Conservation (phyloP, 2,888 invertebrate species). For the Drosophila emarginata region DNA sequence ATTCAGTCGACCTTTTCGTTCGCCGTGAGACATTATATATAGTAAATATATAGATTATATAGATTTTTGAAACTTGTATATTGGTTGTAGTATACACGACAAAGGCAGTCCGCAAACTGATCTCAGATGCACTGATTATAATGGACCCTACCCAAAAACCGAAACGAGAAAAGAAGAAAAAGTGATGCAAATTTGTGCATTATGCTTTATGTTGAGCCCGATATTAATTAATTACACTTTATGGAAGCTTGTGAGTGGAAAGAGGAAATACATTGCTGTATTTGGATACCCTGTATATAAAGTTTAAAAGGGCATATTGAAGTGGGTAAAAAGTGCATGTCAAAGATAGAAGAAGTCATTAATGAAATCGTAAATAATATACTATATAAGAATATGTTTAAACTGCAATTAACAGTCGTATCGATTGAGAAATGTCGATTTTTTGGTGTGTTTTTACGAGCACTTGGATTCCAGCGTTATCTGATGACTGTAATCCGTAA, state of each 20-base stretch:
- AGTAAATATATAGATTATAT: constrained; percentile 19
- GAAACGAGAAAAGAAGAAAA: constrained; percentile 16
- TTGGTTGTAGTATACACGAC: constrained; percentile 43
- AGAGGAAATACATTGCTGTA: constrained; percentile 74
- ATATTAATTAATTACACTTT: constrained; percentile 80
- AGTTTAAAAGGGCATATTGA: not conserved
- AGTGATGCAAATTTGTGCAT: constrained; percentile 56
- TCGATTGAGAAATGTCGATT: too few relatives aligned
- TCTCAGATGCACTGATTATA: constrained; percentile 19
- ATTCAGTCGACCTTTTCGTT: constrained; percentile 79
- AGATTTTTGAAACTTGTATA: constrained; percentile 23
- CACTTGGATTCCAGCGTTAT: too few relatives aligned
- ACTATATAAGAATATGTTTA: too few relatives aligned
- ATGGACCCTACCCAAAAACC: constrained; percentile 4
- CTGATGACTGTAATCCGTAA: too few relatives aligned
- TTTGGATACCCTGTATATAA: constrained; percentile 15
- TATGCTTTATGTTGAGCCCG: constrained; percentile 54
- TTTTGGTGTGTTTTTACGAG: too few relatives aligned
- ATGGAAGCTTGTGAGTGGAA: constrained; percentile 29
- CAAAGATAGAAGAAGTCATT: too few relatives aligned
- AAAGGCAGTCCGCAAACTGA: constrained; percentile 60
- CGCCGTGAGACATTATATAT: constrained; percentile 79
- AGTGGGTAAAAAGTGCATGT: not conserved
- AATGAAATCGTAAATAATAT: too few relatives aligned
- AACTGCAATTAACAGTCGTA: too few relatives aligned